These are phyloP conservation scores for Alouatta palliata DNA, from an alignment of 2,113 vertebrate genomes.

Conservation along the genomic window DNA sequence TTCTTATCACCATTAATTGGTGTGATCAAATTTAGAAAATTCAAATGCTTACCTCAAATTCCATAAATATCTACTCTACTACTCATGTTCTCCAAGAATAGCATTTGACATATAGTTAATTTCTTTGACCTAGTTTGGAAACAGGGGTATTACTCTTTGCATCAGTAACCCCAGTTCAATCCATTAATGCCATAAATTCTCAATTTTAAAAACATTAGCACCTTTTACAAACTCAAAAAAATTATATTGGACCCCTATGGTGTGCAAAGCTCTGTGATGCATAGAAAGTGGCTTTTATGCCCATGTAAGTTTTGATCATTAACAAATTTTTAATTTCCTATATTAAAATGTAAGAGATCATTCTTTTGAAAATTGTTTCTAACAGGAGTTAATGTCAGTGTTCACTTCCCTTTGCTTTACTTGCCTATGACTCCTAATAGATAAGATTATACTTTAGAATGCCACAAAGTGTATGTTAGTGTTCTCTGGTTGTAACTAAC, in stretches of 20 bases:
- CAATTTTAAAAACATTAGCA: neutral
- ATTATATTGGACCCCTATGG: neutral
- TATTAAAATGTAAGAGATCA: neutral
- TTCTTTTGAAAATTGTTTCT: slow-evolving; percentile 5
- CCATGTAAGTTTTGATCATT: neutral
- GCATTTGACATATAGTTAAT: neutral
- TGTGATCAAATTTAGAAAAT: neutral
- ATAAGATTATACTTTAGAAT: neutral
- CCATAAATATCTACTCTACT: neutral
- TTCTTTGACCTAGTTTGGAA: neutral
- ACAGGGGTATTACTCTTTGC: neutral
- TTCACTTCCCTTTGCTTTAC: neutral
- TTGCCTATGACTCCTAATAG: neutral
- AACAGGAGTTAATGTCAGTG: neutral
- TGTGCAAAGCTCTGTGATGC: neutral
- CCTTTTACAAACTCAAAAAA: neutral
- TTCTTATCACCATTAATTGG: neutral
- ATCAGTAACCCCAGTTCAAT: neutral
- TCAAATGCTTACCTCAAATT: neutral
- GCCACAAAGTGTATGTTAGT: neutral
- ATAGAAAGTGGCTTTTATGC: neutral
- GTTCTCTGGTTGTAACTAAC: neutral
- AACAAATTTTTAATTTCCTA: neutral
- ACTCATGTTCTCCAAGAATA: neutral
- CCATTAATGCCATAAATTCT: neutral